Conservation (phyloP, 2,113 vertebrate genomes). For the human region GRCh38 chr11:121416501-121417000, state of each 20-base stretch:
- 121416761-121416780: not conserved
- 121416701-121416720: not conserved
- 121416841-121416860: slow-evolving; percentile 17
- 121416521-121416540: too few relatives aligned
- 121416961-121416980: slow-evolving; percentile 26
- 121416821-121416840: not conserved
- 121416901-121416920: not conserved
- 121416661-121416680: not conserved
- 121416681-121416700: not conserved
- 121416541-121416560: not conserved
- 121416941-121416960: not conserved
- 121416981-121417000: not conserved
- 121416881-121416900: not conserved
- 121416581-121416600: not conserved
- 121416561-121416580: not conserved
- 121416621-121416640: not conserved
- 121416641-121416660: not conserved
- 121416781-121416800: not conserved
- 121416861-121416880: not conserved
- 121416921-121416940: not conserved
- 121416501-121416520: not conserved
- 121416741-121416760: not conserved
- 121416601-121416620: not conserved
- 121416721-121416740: not conserved
- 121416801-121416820: slow-evolving; percentile 21